A percentile compares a stretch with the other conserved stretches of the same genome.
phyloP scores from a whole-genome alignment of 2,113 vertebrate species.

The Menidia beryllina region DNA sequence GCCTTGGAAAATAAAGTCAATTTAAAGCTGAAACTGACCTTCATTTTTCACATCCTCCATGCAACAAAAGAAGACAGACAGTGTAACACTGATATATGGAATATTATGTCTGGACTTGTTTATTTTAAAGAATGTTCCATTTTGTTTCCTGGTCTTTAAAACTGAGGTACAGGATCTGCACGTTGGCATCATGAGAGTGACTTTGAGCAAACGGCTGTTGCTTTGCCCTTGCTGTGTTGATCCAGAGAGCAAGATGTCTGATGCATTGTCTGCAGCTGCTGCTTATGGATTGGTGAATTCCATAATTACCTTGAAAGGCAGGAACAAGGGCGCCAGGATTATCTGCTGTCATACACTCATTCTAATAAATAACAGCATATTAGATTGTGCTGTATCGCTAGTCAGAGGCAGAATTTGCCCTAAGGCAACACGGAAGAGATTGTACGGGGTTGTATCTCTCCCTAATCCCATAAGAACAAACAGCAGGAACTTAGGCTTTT shows the following conservation, averaged over 20 bases:
- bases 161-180: slow-evolving; percentile 41
- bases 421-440: slow-evolving; percentile 54
- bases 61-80: slow-evolving; percentile 38
- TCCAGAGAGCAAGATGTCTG: slow-evolving; percentile 18
- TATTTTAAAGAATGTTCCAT: slow-evolving; percentile 28
- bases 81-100: slow-evolving; percentile 47
- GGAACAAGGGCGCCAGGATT: slow-evolving; percentile 73
- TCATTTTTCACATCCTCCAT: slow-evolving; percentile 40
- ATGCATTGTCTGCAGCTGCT: slow-evolving; percentile 39
- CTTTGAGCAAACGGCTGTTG: slow-evolving; percentile 24
- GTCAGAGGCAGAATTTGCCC: slow-evolving; percentile 59
- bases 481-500: slow-evolving; percentile 7
- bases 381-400: slow-evolving; percentile 68
- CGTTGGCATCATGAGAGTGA: slow-evolving; percentile 41
- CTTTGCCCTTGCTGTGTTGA: slow-evolving; percentile 45
- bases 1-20: slow-evolving; percentile 48
- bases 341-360: slow-evolving; percentile 70
- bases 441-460: slow-evolving; percentile 43
- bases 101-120: slow-evolving; percentile 25
- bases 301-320: slow-evolving; percentile 77
- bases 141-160: slow-evolving; percentile 17
- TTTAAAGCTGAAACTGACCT: slow-evolving; percentile 49
- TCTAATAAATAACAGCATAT: slow-evolving; percentile 78
- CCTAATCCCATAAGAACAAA: slow-evolving; percentile 25
- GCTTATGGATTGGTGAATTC: slow-evolving; percentile 63